Evolutionary conservation across 2,888 invertebrate genomes (phyloP).

Genomic region (Zhuqinia jingwanae): DNA sequence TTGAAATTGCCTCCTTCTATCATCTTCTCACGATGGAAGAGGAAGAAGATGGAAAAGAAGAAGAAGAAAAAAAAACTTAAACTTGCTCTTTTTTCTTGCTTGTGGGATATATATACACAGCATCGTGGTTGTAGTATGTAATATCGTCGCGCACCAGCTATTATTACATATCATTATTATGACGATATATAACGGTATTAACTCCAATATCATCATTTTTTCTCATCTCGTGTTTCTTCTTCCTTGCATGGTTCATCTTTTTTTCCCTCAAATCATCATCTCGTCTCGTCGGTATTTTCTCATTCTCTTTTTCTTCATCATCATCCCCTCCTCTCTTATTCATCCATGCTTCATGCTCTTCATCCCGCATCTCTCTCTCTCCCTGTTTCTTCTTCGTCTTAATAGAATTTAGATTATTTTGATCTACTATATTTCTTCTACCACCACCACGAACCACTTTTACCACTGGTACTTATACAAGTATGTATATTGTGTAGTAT

Average conservation of each 20-base stretch:
- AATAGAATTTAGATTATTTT: constrained; percentile 72
- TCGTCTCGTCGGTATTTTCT: not conserved
- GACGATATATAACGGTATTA: constrained; percentile 44
- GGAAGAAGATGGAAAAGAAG: too few species aligned
- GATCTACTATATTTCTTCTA: constrained; percentile 40
- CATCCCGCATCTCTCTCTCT: not conserved
- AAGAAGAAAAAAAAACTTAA: constrained; percentile 42
- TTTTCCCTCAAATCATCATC: not conserved
- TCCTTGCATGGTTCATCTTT: not conserved
- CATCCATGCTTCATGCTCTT: too few species aligned
- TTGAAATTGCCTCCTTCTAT: constrained; percentile 53
- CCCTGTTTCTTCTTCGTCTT: constrained; percentile 52
- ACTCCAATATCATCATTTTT: constrained; percentile 36
- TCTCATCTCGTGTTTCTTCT: constrained; percentile 20
- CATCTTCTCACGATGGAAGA: not conserved
- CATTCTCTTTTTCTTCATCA: not conserved
- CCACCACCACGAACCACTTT: too few species aligned
- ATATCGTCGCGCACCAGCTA: not conserved
- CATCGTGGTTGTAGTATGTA: not conserved
- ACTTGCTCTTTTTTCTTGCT: not conserved
- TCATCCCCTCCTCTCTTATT: not conserved
- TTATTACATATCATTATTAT: constrained; percentile 19
- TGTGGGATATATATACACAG: not conserved
- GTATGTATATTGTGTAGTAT: not conserved
- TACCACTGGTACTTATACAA: not conserved